Base-by-base conservation (phyloP, 2,888 invertebrate species). In the Spodoptera littoralis region DNA sequence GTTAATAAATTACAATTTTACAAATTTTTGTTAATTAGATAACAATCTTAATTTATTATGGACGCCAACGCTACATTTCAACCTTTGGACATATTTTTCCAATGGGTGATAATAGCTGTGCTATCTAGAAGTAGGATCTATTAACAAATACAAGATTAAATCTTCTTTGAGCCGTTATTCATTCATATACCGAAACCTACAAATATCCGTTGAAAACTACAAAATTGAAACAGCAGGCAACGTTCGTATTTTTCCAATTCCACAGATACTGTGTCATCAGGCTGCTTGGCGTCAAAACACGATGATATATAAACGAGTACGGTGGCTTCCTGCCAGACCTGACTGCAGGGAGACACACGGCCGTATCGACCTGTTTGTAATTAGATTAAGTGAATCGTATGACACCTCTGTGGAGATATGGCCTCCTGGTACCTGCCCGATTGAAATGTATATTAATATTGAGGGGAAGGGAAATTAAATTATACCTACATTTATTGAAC, bases 291-390 rank as follows among this genome's bases (percentile, higher is more conserved):
- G 90, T 93, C 92, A 93, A 90, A 93, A 92, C 89, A 93, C 85
- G 84, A 87, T 91, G 90, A 93, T 92, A 91, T 92, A 93, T 91
- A 90, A 87, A 90, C 88, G 87, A 82, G 81, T 78, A 72, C 68
- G 81, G 84, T 93, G 93, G 93, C 92, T 86, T 83, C 70, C 81
- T 92, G 92, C 92, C 92, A 93, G 90, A 80, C 81, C 82, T 87
- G 86, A 81, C 84, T 88, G 70, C 52, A 43, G 63, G 52, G 56
- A 58, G 81, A 84, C 83, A 89, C 81, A 90, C 78, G 66, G 84
- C 9, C 58, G 56, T 56, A 62, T 55, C 53, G 68, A 65, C 61
- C 55, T 51, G 48, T 71, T 70, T 64, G 66, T 55, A 52, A 71
- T 65, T 72, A 63, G 72, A 72, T 71, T 68, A 75, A 63, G 24